Percentiles rank a stretch among this genome's conserved stretches.
phyloP scores from a whole-genome alignment of 2,797 vertebrate species.

The Malacoctenus gilli region DNA sequence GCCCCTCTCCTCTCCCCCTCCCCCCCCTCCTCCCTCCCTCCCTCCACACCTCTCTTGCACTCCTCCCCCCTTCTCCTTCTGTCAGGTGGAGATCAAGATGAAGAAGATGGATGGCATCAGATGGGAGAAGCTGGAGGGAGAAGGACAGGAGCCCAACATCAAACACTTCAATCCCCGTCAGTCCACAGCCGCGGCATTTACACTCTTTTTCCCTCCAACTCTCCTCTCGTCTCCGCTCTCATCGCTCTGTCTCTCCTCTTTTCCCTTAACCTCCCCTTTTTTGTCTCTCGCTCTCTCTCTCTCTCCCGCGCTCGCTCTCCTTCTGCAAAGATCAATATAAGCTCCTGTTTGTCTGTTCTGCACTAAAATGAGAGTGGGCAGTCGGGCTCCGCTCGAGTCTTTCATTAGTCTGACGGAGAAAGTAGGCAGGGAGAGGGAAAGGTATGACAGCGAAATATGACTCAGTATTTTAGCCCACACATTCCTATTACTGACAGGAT shows the following conservation, averaged over 20 bases:
- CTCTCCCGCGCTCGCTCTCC: constrained; percentile 14
- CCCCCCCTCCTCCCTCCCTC: not conserved
- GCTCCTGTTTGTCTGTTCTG: constrained; percentile 66
- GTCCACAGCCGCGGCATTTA: constrained; percentile 56
- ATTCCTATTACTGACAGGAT: constrained; percentile 67
- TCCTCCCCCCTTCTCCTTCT: constrained; percentile 21
- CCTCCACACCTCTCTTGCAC: too few species aligned
- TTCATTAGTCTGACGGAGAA: constrained; percentile 70
- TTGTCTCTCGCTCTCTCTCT: constrained; percentile 17
- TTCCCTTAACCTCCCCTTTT: constrained; percentile 4
- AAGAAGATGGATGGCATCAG: constrained; percentile 92
- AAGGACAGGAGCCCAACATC: constrained; percentile 76
- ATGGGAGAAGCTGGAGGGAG: constrained; percentile 85
- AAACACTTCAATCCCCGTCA: constrained; percentile 80
- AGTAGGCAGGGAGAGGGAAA: constrained; percentile 62
- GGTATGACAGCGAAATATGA: constrained; percentile 65
- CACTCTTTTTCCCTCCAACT: constrained; percentile 4
- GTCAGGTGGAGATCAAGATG: constrained; percentile 97
- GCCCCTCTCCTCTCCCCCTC: constrained; percentile 10
- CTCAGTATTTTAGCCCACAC: constrained; percentile 69
- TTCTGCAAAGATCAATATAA: constrained; percentile 62
- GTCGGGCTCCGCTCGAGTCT: constrained; percentile 54
- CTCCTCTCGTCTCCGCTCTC: constrained; percentile 21
- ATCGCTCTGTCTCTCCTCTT: constrained; percentile 9
- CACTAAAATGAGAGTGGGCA: constrained; percentile 71